Percentiles rank a stretch among this genome's conserved stretches.
Evolutionary conservation across 1,140 invertebrate species (phyloP).

Genomic region (Aphidius ervi): DNA sequence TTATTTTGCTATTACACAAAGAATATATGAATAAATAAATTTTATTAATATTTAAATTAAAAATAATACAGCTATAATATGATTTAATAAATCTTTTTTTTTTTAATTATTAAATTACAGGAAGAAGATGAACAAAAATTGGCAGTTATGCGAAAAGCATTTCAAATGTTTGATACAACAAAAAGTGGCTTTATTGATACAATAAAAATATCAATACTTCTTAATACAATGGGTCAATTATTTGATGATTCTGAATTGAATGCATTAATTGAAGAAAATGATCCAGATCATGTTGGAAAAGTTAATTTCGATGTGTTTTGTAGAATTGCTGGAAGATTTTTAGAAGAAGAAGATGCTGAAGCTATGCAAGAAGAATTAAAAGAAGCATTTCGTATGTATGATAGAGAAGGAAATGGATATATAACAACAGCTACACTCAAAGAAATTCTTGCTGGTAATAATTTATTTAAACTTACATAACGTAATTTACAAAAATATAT

Average conservation of each 20-base stretch:
- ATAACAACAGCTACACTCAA: conserved; percentile 87
- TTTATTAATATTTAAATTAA: not conserved
- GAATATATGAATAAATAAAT: not conserved
- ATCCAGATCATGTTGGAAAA: conserved; percentile 79
- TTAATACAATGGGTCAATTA: conserved; percentile 91
- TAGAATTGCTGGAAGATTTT: conserved; percentile 82
- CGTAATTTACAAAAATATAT: no score
- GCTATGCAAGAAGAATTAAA: conserved; percentile 92
- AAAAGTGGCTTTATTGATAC: conserved; percentile 88
- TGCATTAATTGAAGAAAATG: conserved; percentile 77
- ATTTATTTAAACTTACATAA: no score
- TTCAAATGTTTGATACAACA: conserved; percentile 91
- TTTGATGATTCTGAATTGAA: conserved; percentile 85
- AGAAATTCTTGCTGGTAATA: conserved; percentile 69
- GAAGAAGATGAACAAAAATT: conserved; percentile 78
- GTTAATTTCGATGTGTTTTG: conserved; percentile 93
- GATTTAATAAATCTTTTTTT: not conserved
- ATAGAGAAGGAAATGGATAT: conserved; percentile 84
- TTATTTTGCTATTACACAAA: no score
- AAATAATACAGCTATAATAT: not conserved
- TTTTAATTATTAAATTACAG: conserved; percentile 40
- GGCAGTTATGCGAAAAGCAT: conserved; percentile 85
- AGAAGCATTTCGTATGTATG: conserved; percentile 85
- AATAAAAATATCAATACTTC: conserved; percentile 81
- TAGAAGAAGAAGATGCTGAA: conserved; percentile 86